A percentile compares a stretch with the other conserved stretches of the same genome.
phyloP scores from a whole-genome alignment of 1,140 invertebrate species.

The Nilaparvata lugens region DNA sequence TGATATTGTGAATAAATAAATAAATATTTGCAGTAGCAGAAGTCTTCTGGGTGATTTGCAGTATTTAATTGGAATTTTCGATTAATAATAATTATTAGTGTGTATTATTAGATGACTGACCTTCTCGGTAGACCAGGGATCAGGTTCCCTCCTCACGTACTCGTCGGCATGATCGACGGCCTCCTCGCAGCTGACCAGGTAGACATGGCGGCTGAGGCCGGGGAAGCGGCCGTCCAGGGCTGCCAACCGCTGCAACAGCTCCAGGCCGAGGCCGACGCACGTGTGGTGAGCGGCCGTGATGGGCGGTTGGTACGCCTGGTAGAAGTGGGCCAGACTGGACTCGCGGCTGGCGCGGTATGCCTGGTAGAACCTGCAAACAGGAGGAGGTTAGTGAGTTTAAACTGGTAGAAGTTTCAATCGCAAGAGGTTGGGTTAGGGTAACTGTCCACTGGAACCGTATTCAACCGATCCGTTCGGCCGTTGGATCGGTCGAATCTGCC shows the following conservation, averaged over 20 bases:
- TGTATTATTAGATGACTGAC: too few relatives aligned
- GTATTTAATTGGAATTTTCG: too few relatives aligned
- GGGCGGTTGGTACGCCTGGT: constrained; percentile 62
- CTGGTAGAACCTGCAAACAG: constrained; percentile 60
- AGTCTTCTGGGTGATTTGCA: too few relatives aligned
- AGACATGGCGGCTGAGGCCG: constrained; percentile 53
- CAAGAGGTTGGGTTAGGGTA: too few relatives aligned
- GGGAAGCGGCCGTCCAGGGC: constrained; percentile 48
- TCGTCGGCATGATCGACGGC: constrained; percentile 54
- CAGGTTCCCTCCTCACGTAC: constrained; percentile 46
- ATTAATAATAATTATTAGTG: too few relatives aligned
- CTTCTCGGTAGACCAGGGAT: constrained; percentile 39
- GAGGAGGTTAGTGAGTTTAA: too few relatives aligned
- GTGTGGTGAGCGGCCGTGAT: constrained; percentile 70
- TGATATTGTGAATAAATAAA: too few relatives aligned
- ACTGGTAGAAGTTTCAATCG: too few relatives aligned
- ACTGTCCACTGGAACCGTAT: too few relatives aligned
- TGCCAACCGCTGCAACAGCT: constrained; percentile 53
- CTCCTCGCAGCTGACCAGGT: constrained; percentile 81
- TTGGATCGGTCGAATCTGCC: too few relatives aligned
- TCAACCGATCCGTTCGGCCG: too few relatives aligned
- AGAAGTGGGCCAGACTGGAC: constrained; percentile 54
- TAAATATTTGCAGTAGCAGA: too few relatives aligned
- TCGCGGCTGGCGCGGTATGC: constrained; percentile 52
- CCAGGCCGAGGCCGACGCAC: constrained; percentile 77